A percentile compares a stretch with the other conserved stretches of the same genome.
These are phyloP conservation scores for Drosophila virilis DNA, from an alignment of 1,140 invertebrate genomes.

Conservation along the genomic window DNA sequence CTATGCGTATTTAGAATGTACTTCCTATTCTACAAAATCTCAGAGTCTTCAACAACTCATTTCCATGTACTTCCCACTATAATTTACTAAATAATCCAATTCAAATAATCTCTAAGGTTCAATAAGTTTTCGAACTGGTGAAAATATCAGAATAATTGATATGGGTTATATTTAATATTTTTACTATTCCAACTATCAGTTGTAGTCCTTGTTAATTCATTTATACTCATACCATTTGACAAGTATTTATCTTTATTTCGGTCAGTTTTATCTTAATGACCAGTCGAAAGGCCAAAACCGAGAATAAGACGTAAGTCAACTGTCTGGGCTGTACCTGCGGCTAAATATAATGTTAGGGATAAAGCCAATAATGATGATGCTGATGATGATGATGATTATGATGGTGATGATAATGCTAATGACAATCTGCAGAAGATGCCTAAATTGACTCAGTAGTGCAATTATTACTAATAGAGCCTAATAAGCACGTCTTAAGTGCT, in stretches of 20 bases:
- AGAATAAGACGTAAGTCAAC: constrained; percentile 17
- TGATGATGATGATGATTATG: constrained; percentile 11
- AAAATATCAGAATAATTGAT: too few relatives aligned
- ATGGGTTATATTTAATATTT: too few relatives aligned
- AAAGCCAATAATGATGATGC: constrained; percentile 12
- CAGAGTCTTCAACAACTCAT: neutral
- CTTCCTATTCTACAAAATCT: too few relatives aligned
- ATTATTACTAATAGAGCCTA: constrained; percentile 80
- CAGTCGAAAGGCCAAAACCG: neutral
- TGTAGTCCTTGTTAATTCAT: neutral
- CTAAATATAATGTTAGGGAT: constrained; percentile 28
- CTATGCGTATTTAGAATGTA: too few relatives aligned
- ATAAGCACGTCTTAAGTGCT: constrained; percentile 77
- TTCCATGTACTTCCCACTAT: neutral
- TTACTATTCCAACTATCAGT: neutral
- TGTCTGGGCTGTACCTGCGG: constrained; percentile 2
- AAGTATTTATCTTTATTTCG: neutral
- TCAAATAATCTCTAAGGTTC: too few relatives aligned
- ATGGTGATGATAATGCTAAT: constrained; percentile 32
- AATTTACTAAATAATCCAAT: too few relatives aligned
- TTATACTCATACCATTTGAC: neutral
- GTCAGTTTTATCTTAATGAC: constrained; percentile 20
- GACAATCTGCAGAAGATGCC: constrained; percentile 58
- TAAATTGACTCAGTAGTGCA: constrained; percentile 79
- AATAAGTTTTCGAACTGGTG: too few relatives aligned